phyloP scores from a whole-genome alignment of 2,888 invertebrate genomes.

The Electrophaes corylata region DNA sequence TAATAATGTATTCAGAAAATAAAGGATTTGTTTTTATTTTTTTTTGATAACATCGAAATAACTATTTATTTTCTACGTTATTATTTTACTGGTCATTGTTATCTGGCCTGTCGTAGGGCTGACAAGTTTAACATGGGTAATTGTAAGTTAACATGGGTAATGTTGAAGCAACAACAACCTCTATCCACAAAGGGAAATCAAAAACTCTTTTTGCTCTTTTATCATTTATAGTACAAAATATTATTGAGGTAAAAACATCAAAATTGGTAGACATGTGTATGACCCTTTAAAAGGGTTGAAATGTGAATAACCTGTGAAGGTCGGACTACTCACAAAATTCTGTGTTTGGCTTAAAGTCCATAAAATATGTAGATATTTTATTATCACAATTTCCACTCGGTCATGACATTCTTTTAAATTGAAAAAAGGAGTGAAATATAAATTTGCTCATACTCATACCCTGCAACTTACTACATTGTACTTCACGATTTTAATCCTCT shows the following conservation, averaged over 20 bases:
- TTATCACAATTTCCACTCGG: too few relatives aligned
- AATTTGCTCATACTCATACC: too few relatives aligned
- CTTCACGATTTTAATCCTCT: too few relatives aligned
- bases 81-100: neutral
- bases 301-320: constrained; percentile 8
- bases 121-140: too few relatives aligned
- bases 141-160: constrained; percentile 8
- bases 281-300: constrained; percentile 8
- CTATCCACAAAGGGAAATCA: constrained; percentile 17
- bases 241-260: neutral
- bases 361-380: too few relatives aligned
- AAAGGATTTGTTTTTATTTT: too few relatives aligned
- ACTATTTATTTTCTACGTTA: too few relatives aligned
- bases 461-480: too few relatives aligned
- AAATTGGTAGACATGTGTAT: constrained; percentile 1
- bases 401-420: too few relatives aligned
- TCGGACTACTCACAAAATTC: neutral
- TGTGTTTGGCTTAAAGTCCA: neutral
- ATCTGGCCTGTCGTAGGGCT: constrained; percentile 13
- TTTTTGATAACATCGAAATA: too few relatives aligned
- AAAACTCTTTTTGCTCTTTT: constrained; percentile 7
- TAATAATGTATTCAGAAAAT: too few relatives aligned
- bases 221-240: constrained; percentile 3
- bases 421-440: too few relatives aligned
- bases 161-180: constrained; percentile 1